phyloP scores from a whole-genome alignment of 53 echinoderm and acorn worm species.

The Actinopyga echinites region DNA sequence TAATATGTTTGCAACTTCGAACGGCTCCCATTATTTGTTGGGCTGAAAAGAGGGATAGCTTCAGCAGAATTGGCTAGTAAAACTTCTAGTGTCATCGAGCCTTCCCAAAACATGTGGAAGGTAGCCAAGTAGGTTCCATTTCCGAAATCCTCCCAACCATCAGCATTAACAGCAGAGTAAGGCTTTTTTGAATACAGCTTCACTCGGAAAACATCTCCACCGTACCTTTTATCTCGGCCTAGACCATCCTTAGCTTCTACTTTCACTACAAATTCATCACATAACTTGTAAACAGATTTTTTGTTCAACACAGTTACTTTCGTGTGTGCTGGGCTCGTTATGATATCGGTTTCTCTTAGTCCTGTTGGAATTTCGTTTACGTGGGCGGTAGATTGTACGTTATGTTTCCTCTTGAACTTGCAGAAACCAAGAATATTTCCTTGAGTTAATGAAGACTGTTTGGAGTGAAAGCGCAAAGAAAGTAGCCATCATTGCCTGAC shows the following conservation, averaged over 20 bases:
- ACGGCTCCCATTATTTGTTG: neutral
- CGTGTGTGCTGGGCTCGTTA: neutral
- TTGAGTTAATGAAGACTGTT: no score
- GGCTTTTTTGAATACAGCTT: constrained; percentile 1
- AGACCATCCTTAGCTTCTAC: constrained; percentile 12
- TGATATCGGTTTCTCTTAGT: neutral
- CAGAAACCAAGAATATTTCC: no score
- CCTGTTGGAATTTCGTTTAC: no score
- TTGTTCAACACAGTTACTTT: neutral
- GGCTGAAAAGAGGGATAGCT: neutral
- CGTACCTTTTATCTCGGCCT: neutral
- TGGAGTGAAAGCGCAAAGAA: no score
- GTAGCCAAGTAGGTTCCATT: constrained; percentile 5
- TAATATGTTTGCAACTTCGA: no score
- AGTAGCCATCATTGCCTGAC: no score
- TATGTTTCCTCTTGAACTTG: no score
- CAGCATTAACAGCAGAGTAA: constrained; percentile 12
- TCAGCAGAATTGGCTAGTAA: constrained; percentile 8
- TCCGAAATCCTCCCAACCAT: neutral
- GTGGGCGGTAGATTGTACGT: no score
- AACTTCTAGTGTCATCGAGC: neutral
- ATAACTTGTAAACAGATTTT: neutral
- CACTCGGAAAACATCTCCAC: constrained; percentile 1
- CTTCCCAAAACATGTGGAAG: constrained; percentile 10
- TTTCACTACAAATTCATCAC: neutral